These are phyloP conservation scores for Microplitis demolitor DNA, from an alignment of 1,140 invertebrate species.

Conservation along the genomic window DNA sequence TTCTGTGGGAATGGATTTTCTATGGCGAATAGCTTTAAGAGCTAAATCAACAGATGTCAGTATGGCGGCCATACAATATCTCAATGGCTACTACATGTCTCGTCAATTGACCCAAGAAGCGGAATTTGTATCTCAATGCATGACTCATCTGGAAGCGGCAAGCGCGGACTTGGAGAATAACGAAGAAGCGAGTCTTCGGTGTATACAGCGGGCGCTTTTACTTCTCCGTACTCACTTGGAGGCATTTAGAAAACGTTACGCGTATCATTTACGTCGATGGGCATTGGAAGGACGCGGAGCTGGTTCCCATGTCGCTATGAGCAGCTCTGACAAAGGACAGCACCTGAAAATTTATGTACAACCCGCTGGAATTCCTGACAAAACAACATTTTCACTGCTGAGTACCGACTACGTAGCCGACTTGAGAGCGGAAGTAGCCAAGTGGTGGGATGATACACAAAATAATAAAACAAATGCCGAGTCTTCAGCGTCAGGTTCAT, in stretches of 20 bases:
- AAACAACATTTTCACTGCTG: conserved; percentile 76
- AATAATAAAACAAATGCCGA: conserved; percentile 30
- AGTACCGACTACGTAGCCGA: conserved; percentile 87
- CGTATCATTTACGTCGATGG: conserved; percentile 85
- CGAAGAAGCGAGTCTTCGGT: conserved; percentile 81
- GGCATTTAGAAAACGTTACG: conserved; percentile 86
- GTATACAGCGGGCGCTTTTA: conserved; percentile 86
- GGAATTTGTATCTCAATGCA: conserved; percentile 90
- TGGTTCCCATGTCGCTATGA: conserved; percentile 72
- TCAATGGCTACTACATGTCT: conserved; percentile 92
- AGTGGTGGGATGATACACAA: conserved; percentile 80
- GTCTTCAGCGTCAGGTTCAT: conserved; percentile 29
- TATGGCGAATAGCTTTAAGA: conserved; percentile 90
- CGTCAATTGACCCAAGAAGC: conserved; percentile 87
- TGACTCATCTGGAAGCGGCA: conserved; percentile 84
- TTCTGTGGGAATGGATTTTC: conserved; percentile 83
- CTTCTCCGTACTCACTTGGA: conserved; percentile 91
- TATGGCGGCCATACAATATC: conserved; percentile 90
- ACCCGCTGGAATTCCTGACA: conserved; percentile 81
- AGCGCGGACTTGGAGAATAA: conserved; percentile 71
- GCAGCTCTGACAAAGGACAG: conserved; percentile 64
- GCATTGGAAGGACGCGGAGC: conserved; percentile 79
- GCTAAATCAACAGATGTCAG: conserved; percentile 91
- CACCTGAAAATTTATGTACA: conserved; percentile 80
- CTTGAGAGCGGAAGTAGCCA: conserved; percentile 88